Percentiles rank a stretch among this genome's conserved stretches.
These are phyloP conservation scores for Falco naumanni DNA, from an alignment of 2,797 vertebrate genomes.

Conservation along the genomic window DNA sequence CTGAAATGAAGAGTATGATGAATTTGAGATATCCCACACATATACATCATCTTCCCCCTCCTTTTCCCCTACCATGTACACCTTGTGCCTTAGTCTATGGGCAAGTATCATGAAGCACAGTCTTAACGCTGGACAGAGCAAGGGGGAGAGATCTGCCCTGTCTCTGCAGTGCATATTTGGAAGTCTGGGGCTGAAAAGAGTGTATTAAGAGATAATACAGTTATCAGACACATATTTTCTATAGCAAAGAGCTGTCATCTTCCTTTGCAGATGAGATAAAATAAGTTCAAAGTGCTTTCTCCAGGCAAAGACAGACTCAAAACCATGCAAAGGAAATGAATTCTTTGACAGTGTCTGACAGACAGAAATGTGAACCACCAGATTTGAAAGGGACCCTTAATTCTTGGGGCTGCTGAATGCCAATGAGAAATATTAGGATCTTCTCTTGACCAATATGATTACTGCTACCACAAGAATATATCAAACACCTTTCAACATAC, in stretches of 20 bases:
- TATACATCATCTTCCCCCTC: not conserved
- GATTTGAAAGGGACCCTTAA: slow-evolving; percentile 30
- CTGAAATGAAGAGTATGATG: not conserved
- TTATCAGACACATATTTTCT: slow-evolving; percentile 20
- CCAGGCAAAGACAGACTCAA: slow-evolving; percentile 25
- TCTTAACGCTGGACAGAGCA: not conserved
- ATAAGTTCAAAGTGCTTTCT: slow-evolving; percentile 59
- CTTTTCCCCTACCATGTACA: not conserved
- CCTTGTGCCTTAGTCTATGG: not conserved
- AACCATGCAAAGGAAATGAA: not conserved
- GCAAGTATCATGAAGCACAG: not conserved
- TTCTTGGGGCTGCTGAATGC: slow-evolving; percentile 34
- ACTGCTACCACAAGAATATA: not conserved
- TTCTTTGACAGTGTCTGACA: slow-evolving; percentile 35
- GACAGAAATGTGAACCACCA: not conserved
- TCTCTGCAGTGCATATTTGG: not conserved
- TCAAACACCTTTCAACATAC: slow-evolving; percentile 4
- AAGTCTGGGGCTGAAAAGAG: not conserved
- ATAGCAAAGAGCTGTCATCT: slow-evolving; percentile 38
- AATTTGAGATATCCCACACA: not conserved
- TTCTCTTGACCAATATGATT: slow-evolving; percentile 22
- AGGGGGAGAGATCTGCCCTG: not conserved
- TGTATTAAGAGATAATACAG: not conserved
- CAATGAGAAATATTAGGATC: slow-evolving; percentile 4
- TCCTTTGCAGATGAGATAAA: slow-evolving; percentile 53